Conservation (phyloP, 2,113 vertebrate species). For the Progne subis region DNA sequence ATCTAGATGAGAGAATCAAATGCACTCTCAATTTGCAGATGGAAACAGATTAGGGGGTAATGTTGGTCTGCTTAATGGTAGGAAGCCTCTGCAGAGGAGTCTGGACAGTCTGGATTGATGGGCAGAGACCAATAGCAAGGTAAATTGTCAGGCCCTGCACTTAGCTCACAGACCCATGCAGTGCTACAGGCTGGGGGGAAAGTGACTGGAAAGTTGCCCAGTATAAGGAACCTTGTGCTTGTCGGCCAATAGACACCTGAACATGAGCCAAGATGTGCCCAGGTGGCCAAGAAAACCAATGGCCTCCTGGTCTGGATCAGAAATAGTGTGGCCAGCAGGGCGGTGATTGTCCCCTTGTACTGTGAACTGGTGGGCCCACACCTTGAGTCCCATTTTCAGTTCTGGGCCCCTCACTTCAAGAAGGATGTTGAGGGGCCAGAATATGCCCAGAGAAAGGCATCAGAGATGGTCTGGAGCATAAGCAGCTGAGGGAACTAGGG, state of each 20-base stretch:
- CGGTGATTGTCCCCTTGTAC: not conserved
- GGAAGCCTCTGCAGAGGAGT: not conserved
- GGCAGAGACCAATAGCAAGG: not conserved
- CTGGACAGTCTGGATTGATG: not conserved
- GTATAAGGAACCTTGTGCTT: not conserved
- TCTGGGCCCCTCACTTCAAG: not conserved
- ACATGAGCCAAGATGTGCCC: not conserved
- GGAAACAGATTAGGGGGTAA: fast-evolving
- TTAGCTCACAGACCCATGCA: not conserved
- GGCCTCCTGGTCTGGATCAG: not conserved
- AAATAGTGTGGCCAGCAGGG: not conserved
- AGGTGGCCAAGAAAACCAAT: not conserved
- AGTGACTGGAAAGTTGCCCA: not conserved
- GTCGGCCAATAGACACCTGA: fast-evolving
- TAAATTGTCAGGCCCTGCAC: not conserved
- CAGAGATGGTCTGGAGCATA: not conserved
- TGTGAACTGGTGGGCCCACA: fast-evolving
- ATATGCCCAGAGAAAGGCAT: not conserved
- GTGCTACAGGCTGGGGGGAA: too few species aligned
- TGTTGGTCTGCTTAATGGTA: not conserved
- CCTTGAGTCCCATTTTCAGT: fast-evolving
- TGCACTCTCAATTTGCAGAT: not conserved
- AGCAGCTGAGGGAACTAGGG: fast-evolving
- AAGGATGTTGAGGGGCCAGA: not conserved
- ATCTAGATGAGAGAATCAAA: fast-evolving